Evolutionary conservation across 2,113 vertebrate genomes (phyloP), one percentile per base, ranked within the genome.

Genomic region (Oryzias woworae): DNA sequence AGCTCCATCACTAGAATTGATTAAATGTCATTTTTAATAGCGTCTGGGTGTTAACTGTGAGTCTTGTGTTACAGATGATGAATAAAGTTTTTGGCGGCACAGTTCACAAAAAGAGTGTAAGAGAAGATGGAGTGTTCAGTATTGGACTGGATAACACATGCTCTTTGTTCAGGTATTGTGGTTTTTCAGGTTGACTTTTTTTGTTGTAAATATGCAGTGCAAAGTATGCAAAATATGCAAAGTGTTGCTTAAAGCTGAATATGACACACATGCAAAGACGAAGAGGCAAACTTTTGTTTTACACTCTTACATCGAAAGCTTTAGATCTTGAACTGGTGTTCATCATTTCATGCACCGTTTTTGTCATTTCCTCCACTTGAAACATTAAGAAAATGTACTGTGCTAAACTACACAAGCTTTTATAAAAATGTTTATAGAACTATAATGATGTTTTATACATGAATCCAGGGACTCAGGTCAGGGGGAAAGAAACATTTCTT

Each of bases 41-140:
- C 52, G 42, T 48, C 20, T 5, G 53, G 6, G 22, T 58, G 6
- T 45, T 77, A 52, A 75, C 62, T 53, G 14, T 58, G 48, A 53
- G 42, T 59, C 69, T 10, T 74, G 41, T 80, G n/a, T 73, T 69
- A 14, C 87, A 99, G 97, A 98, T 99, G 97, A 96, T 99, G 97
- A 99, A 98, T 83, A 99, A 99, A 77, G 98, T 99, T 4, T 99
- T 98, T 90, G 96, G 96, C 22, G 98, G 98, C 1, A 96, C 97
- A 0, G 97, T 99, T 42, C 96, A 99, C 90, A 98, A 94, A 87
- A 98, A 98, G 81, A 95, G 89, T 62, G 94, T 98, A 0, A 82
- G 98, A 87, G 98, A 99, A 88, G 97, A 99, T 17, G 98, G 98
- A 0, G 96, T 96, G 61, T 99, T 99, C 92, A 97, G 58, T 80